Conservation (phyloP, 1,140 invertebrate species). For the Pseudomyrmex flavicornis region DNA sequence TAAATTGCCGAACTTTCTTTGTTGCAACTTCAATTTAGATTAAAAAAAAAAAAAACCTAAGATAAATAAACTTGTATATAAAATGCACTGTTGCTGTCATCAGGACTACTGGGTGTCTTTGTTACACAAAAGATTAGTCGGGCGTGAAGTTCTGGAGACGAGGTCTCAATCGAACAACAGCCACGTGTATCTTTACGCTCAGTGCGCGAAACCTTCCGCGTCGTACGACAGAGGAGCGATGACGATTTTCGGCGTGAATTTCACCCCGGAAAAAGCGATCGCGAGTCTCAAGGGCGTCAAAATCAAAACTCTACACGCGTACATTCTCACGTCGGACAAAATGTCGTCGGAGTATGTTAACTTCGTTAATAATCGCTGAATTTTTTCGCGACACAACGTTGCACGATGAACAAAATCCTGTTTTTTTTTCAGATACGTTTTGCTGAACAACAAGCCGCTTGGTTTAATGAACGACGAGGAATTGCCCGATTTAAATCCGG, state of each 20-base stretch:
- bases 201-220: conserved; percentile 82
- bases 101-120: conserved; percentile 85
- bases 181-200: conserved; percentile 81
- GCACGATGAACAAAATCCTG: neutral
- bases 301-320: conserved; percentile 78
- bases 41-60: neutral
- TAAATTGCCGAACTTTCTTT: too few species aligned
- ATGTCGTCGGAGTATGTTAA: conserved; percentile 80
- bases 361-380: too few species aligned
- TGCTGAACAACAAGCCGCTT: conserved; percentile 84
- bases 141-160: conserved; percentile 82
- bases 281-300: conserved; percentile 74
- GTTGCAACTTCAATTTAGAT: too few species aligned
- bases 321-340: conserved; percentile 78
- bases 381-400: neutral
- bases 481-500: conserved; percentile 83
- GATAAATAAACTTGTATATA: neutral
- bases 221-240: conserved; percentile 80
- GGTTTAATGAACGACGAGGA: conserved; percentile 83
- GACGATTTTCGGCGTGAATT: conserved; percentile 83
- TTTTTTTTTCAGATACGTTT: conserved; percentile 81
- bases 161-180: conserved; percentile 75
- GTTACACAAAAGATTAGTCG: conserved; percentile 84
- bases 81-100: conserved; percentile 1
- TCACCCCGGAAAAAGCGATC: conserved; percentile 71